Conservation (phyloP, 2,888 invertebrate species). For the Pseudeuparius sepicola region DNA sequence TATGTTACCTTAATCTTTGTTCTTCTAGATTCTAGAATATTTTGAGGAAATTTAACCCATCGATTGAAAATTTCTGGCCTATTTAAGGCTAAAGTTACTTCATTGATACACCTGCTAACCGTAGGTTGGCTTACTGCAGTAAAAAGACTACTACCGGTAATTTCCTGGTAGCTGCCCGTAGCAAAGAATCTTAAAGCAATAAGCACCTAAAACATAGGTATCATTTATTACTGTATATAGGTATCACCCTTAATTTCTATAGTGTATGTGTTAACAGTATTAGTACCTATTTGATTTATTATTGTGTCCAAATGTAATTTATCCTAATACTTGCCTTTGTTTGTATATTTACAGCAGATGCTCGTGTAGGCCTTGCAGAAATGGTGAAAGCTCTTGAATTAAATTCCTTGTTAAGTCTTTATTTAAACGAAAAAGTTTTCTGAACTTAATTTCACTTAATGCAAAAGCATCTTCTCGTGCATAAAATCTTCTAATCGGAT, state of each 20-base stretch:
- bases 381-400: not conserved
- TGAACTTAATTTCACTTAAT: not conserved
- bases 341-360: not conserved
- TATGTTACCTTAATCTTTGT: no score
- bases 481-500: not conserved
- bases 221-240: not conserved
- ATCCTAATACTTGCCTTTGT: slow-evolving; percentile 1
- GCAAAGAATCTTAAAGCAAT: not conserved
- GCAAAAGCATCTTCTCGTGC: not conserved
- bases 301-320: not conserved
- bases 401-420: not conserved
- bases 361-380: slow-evolving; percentile 1
- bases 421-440: not conserved
- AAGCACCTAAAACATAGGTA: slow-evolving; percentile 4
- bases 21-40: not conserved
- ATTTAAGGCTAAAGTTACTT: not conserved
- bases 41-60: not conserved
- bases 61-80: not conserved
- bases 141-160: slow-evolving; percentile 1
- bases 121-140: slow-evolving; percentile 2
- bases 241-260: not conserved
- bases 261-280: slow-evolving; percentile 1
- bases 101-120: slow-evolving; percentile 1
- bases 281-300: not conserved
- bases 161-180: slow-evolving; percentile 3